phyloP scores from a whole-genome alignment of 2,888 invertebrate species.

The Cantharis rustica region DNA sequence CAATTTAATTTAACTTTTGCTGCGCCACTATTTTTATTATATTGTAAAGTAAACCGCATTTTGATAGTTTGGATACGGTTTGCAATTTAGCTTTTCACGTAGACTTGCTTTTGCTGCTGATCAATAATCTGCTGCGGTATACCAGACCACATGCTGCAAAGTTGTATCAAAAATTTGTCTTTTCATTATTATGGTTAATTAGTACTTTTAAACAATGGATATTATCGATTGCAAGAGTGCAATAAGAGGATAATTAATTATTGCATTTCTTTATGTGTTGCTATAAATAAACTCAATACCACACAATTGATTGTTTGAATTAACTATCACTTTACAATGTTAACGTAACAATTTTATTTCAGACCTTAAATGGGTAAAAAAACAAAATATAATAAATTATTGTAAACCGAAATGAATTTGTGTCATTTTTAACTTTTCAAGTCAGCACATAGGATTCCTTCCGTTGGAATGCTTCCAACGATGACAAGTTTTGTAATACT shows the following conservation, averaged over 20 bases:
- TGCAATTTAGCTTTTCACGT: conserved; percentile 22
- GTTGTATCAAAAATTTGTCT: conserved; percentile 11
- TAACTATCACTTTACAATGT: background rate
- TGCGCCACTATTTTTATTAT: background rate
- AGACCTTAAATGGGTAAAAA: background rate
- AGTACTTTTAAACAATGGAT: background rate
- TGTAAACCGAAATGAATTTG: background rate
- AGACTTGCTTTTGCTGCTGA: conserved; percentile 18
- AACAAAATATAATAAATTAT: background rate
- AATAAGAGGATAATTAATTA: background rate
- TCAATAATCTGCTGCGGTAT: conserved; percentile 37
- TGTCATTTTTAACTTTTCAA: background rate
- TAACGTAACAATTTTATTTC: background rate
- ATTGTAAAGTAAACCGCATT: conserved; percentile 11
- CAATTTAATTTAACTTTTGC: background rate
- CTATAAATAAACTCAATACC: background rate
- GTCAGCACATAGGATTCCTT: background rate
- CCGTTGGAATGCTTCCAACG: background rate
- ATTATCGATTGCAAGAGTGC: background rate
- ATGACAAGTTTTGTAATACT: background rate
- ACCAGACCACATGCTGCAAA: conserved; percentile 28
- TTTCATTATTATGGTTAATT: background rate
- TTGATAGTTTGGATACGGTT: conserved; percentile 12
- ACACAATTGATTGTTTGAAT: background rate
- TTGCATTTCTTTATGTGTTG: background rate